These are phyloP conservation scores for Sciurus carolinensis DNA, from an alignment of 2,797 vertebrate species.

Conservation along the genomic window DNA sequence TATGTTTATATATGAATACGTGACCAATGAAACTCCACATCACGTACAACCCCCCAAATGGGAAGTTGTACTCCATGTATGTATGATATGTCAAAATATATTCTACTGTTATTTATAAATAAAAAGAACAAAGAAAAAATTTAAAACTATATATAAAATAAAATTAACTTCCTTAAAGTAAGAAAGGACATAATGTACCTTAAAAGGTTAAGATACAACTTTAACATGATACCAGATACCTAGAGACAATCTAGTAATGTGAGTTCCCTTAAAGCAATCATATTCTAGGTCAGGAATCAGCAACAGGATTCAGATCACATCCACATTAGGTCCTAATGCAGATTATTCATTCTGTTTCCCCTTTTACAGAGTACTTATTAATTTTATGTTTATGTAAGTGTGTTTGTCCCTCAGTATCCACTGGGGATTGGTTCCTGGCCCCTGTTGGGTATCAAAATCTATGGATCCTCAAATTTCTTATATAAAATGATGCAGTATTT, in stretches of 20 bases:
- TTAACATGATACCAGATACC: neutral
- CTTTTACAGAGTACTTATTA: neutral
- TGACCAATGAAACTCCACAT: too few relatives aligned
- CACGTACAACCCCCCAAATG: too few relatives aligned
- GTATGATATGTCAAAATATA: too few relatives aligned
- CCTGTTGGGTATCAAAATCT: neutral
- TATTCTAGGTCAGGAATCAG: neutral
- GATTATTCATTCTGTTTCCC: neutral
- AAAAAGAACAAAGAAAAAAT: too few relatives aligned
- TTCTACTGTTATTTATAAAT: too few relatives aligned
- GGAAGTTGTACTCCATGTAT: too few relatives aligned
- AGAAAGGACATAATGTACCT: neutral
- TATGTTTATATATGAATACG: too few relatives aligned
- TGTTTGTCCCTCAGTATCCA: neutral
- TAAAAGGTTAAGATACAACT: neutral
- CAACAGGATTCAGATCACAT: neutral
- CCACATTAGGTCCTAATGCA: neutral
- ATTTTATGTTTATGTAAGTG: neutral
- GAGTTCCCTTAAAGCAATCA: neutral
- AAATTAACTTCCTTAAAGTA: conserved; percentile 31
- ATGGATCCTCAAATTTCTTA: too few relatives aligned
- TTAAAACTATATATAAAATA: too few relatives aligned
- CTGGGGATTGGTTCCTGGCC: neutral
- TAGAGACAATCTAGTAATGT: neutral
- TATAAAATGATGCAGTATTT: neutral